These are phyloP conservation scores for Gadopsis marmoratus DNA, from an alignment of 2,797 vertebrate species.

Conservation along the genomic window DNA sequence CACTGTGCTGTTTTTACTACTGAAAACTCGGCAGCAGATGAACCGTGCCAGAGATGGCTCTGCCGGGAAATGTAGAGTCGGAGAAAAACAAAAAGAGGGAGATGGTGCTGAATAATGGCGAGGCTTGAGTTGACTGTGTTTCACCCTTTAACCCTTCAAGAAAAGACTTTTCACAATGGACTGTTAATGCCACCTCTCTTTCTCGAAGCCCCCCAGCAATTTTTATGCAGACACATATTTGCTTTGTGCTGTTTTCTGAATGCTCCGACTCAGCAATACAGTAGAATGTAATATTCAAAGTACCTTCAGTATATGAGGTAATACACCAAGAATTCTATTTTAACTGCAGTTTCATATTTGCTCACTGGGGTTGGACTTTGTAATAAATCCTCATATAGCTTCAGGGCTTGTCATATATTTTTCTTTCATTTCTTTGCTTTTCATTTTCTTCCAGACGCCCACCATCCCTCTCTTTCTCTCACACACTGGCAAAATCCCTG, in stretches of 20 bases:
- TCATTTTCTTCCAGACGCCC: conserved; percentile 62
- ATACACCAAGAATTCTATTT: conserved; percentile 66
- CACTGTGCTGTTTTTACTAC: conserved; percentile 69
- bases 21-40: conserved; percentile 67
- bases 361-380: conserved; percentile 59
- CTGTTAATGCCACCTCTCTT: conserved; percentile 42
- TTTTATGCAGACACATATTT: conserved; percentile 64
- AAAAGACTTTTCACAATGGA: conserved; percentile 55
- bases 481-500: conserved; percentile 41
- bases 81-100: conserved; percentile 40
- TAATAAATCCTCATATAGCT: conserved; percentile 73
- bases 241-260: conserved; percentile 55
- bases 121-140: conserved; percentile 57
- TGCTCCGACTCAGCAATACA: conserved; percentile 59
- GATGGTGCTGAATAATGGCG: conserved; percentile 46
- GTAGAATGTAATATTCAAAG: conserved; percentile 70
- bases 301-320: conserved; percentile 61
- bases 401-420: conserved; percentile 61
- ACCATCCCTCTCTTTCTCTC: conserved; percentile 35
- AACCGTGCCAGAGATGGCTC: conserved; percentile 61
- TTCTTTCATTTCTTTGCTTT: conserved; percentile 70
- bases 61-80: conserved; percentile 59
- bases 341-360: conserved; percentile 71
- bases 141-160: conserved; percentile 50
- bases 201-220: conserved; percentile 10